phyloP scores from a whole-genome alignment of 2,888 invertebrate genomes.

The Latrodectus elegans region DNA sequence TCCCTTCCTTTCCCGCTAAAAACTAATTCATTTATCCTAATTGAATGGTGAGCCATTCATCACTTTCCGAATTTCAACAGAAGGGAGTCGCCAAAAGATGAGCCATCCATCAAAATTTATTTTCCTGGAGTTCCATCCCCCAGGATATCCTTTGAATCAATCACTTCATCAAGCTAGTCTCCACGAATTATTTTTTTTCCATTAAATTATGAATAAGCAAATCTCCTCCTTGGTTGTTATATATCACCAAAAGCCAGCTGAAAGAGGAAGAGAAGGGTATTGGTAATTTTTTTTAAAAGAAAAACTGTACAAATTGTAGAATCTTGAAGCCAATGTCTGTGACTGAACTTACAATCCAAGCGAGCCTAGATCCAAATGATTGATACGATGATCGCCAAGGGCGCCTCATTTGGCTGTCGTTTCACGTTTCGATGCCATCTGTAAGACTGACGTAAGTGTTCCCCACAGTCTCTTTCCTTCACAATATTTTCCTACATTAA shows the following conservation, averaged over 20 bases:
- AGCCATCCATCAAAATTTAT: background rate
- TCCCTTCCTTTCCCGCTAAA: background rate
- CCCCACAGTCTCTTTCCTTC: slow-evolving; percentile 28
- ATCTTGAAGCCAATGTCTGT: too few species aligned
- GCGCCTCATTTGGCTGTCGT: slow-evolving; percentile 18
- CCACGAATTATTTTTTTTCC: too few species aligned
- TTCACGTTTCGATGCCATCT: slow-evolving; percentile 44
- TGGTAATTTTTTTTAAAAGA: too few species aligned
- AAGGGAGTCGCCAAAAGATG: background rate
- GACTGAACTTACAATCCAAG: too few species aligned
- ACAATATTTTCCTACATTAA: slow-evolving; percentile 41
- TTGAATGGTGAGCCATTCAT: background rate
- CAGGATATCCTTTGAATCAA: background rate
- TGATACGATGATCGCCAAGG: slow-evolving; percentile 30
- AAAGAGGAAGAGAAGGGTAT: too few species aligned
- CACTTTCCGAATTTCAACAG: background rate
- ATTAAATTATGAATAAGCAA: too few species aligned
- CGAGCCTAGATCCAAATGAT: slow-evolving; percentile 11
- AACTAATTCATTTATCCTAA: background rate
- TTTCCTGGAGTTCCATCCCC: background rate
- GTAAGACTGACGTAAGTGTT: slow-evolving; percentile 42
- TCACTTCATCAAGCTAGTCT: background rate
- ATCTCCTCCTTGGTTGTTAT: too few species aligned
- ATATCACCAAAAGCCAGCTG: too few species aligned
- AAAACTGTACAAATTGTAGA: too few species aligned